Percentiles rank a stretch among this genome's conserved stretches.
Evolutionary conservation across 2,113 vertebrate genomes (phyloP).

Genomic region (Tringa solitaria): DNA sequence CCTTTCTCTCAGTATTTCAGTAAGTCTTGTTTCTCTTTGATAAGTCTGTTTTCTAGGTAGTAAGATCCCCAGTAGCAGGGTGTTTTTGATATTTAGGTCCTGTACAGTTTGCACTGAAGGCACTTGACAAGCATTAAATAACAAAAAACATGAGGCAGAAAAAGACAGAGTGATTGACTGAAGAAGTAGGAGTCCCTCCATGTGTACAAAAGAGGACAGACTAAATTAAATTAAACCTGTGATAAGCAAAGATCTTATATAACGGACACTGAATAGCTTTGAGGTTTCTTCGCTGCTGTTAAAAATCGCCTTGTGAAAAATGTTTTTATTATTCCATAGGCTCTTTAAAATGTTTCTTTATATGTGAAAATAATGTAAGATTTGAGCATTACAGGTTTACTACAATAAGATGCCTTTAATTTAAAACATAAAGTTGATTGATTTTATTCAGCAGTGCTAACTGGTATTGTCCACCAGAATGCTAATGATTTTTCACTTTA

Average conservation of each 20-base stretch:
- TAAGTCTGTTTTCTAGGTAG: constrained; percentile 2
- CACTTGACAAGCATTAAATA: constrained; percentile 27
- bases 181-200: constrained; percentile 28
- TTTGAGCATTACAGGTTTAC: constrained; percentile 3
- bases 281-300: neutral
- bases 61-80: neutral
- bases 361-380: neutral
- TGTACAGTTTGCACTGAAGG: constrained; percentile 21
- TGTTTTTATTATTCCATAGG: neutral
- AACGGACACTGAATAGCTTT: neutral
- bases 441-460: neutral
- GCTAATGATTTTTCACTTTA: neutral
- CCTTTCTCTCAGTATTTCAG: neutral
- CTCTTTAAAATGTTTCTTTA: constrained; percentile 13
- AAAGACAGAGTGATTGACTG: constrained; percentile 63
- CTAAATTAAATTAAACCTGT: constrained; percentile 55
- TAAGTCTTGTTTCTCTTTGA: constrained; percentile 7
- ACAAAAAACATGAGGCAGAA: neutral
- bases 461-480: neutral
- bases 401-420: neutral
- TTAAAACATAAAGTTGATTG: constrained; percentile 3
- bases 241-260: constrained; percentile 43
- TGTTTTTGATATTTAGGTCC: constrained; percentile 44
- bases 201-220: constrained; percentile 38
- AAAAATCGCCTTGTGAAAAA: constrained; percentile 18